A percentile compares a stretch with the other conserved stretches of the same genome.
Conservation (phyloP, 2,113 vertebrate species). For the Nipponia nippon region DNA sequence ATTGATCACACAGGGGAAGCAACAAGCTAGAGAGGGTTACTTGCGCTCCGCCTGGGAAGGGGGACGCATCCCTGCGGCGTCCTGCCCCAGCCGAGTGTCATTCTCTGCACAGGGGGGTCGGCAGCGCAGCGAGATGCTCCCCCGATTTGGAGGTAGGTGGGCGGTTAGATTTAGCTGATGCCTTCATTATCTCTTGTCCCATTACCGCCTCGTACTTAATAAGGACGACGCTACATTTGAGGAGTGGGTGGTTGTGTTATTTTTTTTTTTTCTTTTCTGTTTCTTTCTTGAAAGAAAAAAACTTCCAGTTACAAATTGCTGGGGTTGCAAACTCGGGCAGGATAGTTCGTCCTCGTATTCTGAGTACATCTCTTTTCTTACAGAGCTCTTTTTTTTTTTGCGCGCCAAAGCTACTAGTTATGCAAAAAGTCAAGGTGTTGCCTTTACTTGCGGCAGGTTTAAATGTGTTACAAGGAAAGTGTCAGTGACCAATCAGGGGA, state of each 20-base stretch:
- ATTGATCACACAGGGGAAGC: conserved; percentile 33
- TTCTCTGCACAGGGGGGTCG: neutral
- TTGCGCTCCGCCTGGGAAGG: neutral
- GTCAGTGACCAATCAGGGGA: neutral
- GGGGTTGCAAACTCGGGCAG: neutral
- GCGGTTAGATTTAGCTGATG: neutral
- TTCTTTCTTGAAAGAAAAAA: neutral
- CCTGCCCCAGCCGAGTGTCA: neutral
- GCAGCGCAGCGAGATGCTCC: neutral
- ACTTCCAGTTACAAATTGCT: neutral
- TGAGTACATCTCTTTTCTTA: neutral
- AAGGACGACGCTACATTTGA: neutral
- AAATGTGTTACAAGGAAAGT: neutral
- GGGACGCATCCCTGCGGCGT: neutral
- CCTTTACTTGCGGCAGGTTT: neutral
- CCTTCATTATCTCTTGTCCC: neutral
- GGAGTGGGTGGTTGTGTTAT: neutral
- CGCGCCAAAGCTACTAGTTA: neutral
- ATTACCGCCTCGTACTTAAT: neutral
- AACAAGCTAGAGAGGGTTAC: conserved; percentile 29
- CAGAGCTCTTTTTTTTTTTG: neutral
- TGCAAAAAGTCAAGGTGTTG: neutral
- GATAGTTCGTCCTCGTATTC: neutral
- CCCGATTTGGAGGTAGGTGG: neutral
- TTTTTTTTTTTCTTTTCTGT: neutral